Percentiles rank a stretch among this genome's conserved stretches.
Conservation (phyloP, 1,140 invertebrate genomes). For the Listronotus bonariensis region DNA sequence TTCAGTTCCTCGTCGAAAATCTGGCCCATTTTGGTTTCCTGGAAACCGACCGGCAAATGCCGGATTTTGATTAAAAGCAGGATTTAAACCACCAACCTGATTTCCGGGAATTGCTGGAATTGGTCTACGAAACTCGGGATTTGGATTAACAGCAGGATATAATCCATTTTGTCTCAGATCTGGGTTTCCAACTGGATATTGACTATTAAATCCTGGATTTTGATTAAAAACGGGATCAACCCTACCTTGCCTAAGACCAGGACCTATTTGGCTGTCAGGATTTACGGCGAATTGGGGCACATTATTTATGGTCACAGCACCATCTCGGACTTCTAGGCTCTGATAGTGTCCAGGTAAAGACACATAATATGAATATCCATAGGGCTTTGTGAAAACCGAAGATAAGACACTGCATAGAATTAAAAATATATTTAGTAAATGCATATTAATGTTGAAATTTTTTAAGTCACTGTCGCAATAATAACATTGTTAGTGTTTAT, state of each 20-base stretch:
- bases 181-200: neutral
- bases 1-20: neutral
- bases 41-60: neutral
- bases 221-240: neutral
- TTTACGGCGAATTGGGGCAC: neutral
- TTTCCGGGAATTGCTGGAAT: neutral
- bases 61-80: conserved; percentile 4
- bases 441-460: conserved; percentile 20
- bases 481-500: conserved; percentile 2
- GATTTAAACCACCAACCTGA: neutral
- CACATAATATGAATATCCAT: conserved; percentile 27
- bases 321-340: conserved; percentile 23
- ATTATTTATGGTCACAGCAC: neutral
- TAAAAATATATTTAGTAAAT: conserved; percentile 2
- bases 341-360: conserved; percentile 31
- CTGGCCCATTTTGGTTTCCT: neutral
- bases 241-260: conserved; percentile 13
- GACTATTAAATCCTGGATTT: neutral
- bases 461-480: no score
- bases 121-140: no score
- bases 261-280: neutral
- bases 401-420: neutral
- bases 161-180: no score
- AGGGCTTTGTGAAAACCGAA: conserved; percentile 7
- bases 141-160: no score